Conservation (phyloP, 2,888 invertebrate genomes). For the Heteromurus nitidus region DNA sequence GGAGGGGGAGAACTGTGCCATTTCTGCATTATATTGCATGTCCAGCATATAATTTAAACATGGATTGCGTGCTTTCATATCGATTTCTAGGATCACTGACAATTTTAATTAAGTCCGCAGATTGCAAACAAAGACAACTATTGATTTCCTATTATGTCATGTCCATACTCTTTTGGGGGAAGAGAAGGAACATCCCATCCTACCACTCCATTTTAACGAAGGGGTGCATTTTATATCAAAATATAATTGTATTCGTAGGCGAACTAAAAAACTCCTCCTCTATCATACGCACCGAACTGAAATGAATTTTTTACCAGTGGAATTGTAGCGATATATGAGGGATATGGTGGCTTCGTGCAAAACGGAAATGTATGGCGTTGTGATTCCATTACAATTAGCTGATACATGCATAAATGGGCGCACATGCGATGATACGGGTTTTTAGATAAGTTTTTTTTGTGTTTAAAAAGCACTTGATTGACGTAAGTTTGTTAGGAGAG, state of each 20-base stretch:
- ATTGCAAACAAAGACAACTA: conserved; percentile 11
- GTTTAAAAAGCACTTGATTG: background rate
- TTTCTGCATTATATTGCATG: conserved; percentile 34
- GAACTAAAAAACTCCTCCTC: too few relatives aligned
- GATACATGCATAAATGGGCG: background rate
- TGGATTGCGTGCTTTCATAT: conserved; percentile 13
- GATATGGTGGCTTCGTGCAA: background rate
- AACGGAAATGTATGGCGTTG: too few relatives aligned
- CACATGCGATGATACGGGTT: background rate
- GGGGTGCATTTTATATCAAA: conserved; percentile 5
- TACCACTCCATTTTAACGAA: background rate
- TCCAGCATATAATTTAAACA: too few relatives aligned
- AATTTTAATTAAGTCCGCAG: conserved; percentile 45
- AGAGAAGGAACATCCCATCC: background rate
- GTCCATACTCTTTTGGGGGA: too few relatives aligned
- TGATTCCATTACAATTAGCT: too few relatives aligned
- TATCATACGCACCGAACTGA: too few relatives aligned
- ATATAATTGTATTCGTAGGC: background rate
- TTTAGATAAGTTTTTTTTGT: background rate
- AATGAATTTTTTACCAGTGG: too few relatives aligned
- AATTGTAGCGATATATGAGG: too few relatives aligned
- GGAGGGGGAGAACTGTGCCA: conserved; percentile 4
- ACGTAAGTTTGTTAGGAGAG: conserved; percentile 44
- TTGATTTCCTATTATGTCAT: conserved; percentile 37
- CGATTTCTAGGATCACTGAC: conserved; percentile 41